Conservation (phyloP, 1,140 invertebrate genomes). For the Anastrepha ludens region DNA sequence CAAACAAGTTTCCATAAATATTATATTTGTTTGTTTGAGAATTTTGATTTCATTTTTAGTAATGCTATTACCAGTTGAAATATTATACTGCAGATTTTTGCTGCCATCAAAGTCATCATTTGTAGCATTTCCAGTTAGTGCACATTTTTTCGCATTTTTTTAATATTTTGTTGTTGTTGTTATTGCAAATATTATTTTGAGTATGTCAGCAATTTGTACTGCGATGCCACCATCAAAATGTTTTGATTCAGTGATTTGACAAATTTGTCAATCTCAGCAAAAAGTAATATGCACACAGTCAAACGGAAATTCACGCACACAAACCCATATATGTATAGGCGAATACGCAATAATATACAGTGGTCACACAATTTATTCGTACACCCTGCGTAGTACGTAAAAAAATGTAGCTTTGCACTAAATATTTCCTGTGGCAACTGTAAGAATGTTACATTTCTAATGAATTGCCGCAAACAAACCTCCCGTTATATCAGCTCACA, state of each 20-base stretch:
- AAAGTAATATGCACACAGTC: constrained; percentile 9
- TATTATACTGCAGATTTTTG: neutral
- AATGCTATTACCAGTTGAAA: neutral
- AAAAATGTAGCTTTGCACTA: too few species aligned
- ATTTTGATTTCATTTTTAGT: neutral
- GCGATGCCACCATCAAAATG: constrained; percentile 12
- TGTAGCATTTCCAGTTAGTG: neutral
- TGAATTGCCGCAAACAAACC: too few species aligned
- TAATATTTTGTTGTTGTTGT: neutral
- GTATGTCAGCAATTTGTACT: constrained; percentile 23
- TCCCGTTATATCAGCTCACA: too few species aligned
- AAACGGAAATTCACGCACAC: neutral
- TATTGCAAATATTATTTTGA: neutral
- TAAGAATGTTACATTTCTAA: too few species aligned
- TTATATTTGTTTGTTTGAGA: neutral
- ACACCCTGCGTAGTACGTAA: too few species aligned
- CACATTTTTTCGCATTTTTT: neutral
- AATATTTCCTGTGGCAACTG: too few species aligned
- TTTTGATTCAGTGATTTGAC: constrained; percentile 55
- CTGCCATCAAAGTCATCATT: neutral
- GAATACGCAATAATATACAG: neutral
- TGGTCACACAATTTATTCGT: too few species aligned
- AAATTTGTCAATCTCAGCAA: constrained; percentile 52
- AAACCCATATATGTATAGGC: neutral
- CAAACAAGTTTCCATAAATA: neutral